These are phyloP conservation scores for Rutilus rutilus DNA, from an alignment of 2,113 vertebrate species.

Conservation along the genomic window DNA sequence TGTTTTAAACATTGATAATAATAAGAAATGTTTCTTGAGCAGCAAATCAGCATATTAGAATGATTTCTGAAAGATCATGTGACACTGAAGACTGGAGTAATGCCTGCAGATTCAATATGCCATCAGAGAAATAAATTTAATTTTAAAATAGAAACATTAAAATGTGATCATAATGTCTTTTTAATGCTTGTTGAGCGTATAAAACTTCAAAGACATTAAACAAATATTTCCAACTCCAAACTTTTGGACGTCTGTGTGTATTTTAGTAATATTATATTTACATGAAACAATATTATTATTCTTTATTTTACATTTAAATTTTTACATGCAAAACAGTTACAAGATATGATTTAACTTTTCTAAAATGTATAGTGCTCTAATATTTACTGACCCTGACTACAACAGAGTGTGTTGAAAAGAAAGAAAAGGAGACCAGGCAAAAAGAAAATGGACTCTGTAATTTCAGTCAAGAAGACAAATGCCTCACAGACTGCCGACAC, in stretches of 20 bases:
- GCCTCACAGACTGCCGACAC: background rate
- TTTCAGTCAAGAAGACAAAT: constrained; percentile 21
- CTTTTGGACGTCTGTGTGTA: background rate
- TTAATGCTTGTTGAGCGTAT: background rate
- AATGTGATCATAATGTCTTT: background rate
- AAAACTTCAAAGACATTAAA: background rate
- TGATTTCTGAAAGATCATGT: too few relatives aligned
- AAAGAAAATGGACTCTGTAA: background rate
- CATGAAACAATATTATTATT: background rate
- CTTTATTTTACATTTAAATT: background rate
- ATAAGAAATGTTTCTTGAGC: too few relatives aligned
- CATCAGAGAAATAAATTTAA: too few relatives aligned
- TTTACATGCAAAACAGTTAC: background rate
- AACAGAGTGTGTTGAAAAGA: background rate
- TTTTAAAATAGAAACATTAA: background rate
- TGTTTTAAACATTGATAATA: too few relatives aligned
- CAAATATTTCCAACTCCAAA: background rate
- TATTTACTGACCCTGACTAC: background rate
- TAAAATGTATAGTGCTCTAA: background rate
- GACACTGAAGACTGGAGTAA: too few relatives aligned
- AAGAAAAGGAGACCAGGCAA: background rate
- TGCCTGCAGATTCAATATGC: too few relatives aligned
- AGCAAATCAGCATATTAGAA: too few relatives aligned
- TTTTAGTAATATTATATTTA: background rate
- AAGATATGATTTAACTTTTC: background rate